Conservation (phyloP, 2,113 vertebrate genomes). For the Smithornis capensis region DNA sequence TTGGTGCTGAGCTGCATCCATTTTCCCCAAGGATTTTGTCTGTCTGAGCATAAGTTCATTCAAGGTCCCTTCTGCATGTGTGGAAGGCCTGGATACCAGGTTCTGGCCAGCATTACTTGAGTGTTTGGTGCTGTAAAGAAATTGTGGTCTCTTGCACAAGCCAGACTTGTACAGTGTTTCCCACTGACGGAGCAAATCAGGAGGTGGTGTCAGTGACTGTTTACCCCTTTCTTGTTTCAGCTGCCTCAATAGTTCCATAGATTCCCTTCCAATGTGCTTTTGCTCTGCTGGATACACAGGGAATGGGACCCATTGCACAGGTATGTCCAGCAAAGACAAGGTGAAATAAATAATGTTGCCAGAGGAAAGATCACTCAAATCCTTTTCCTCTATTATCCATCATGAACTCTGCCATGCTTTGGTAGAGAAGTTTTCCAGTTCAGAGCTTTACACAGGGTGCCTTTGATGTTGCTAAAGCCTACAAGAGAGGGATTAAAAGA, state of each 20-base stretch:
- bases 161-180: neutral
- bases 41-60: neutral
- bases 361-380: neutral
- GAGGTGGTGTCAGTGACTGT: neutral
- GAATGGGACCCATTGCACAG: slow-evolving; percentile 87
- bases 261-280: slow-evolving; percentile 72
- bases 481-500: neutral
- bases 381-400: neutral
- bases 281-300: slow-evolving; percentile 90
- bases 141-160: neutral
- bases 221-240: slow-evolving; percentile 70
- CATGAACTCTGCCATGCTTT: neutral
- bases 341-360: neutral
- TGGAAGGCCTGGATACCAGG: neutral
- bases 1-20: neutral
- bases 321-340: slow-evolving; percentile 55
- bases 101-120: neutral
- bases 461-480: neutral
- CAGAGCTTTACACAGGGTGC: neutral
- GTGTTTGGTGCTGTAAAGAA: neutral
- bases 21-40: neutral
- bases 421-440: neutral
- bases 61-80: neutral
- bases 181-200: fast-evolving
- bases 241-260: slow-evolving; percentile 76